Base-by-base conservation (phyloP, 2,113 vertebrate species). In the Sceloporus tristichus region DNA sequence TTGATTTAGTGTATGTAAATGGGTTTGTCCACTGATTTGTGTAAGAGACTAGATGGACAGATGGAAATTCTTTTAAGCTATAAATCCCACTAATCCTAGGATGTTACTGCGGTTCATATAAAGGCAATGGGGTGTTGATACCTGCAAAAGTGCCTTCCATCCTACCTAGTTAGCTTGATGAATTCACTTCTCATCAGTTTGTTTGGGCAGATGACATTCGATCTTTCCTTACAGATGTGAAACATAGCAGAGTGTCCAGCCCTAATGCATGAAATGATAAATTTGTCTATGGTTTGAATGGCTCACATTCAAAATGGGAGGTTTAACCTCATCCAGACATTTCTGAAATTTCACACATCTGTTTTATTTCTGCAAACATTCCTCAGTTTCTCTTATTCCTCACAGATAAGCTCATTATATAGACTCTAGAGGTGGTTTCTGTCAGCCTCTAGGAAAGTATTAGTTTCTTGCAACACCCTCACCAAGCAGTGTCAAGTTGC, bases 41-140 rank as follows among this genome's bases (percentile, higher is more conserved):
- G 96, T 92, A 94, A 95, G 95, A 94, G 82, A 56, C 90, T 95
- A 95, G 96, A 94, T 86, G 90, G 91, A 86, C 89, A 94, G 93
- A 92, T 1, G 70, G 94, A 95, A 96, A 96, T 97, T 96, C 95
- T 95, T 97, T 94, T 75, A 90, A 94, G 93, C 87, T 89, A 89
- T 97, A 97, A 97, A 97, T 96, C 96, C 96, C 94, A 92, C 2
- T 85, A 93, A 92, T 86, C 91, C 90, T 95, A 86, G 87, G 93
- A 85, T 89, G 90, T 88, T 91, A 79, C 90, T 62, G 87, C 92
- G 95, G 88, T 91, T 92, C 92, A 96, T 93, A 96, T 95, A 96
- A 95, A 96, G 93, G 91, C 93, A 89, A 86, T 21, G 48, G 91
- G 92, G 94, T 92, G 85, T 91, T 94, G 95, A 94, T 86, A 91